Base-by-base conservation (phyloP, 2,888 invertebrate species). In the Nemurella pictetii region DNA sequence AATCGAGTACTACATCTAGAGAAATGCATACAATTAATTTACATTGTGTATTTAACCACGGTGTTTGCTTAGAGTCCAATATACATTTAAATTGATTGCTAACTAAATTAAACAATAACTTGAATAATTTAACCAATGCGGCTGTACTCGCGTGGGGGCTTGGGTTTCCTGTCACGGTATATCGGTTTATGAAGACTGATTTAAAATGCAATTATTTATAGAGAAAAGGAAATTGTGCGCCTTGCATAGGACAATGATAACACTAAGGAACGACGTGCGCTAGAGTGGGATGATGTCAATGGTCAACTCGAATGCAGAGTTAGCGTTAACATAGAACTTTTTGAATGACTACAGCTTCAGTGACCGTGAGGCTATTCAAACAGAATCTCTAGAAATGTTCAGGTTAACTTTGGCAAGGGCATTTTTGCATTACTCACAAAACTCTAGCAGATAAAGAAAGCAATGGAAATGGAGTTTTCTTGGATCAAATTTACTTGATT, bases 51-150 rank as follows among this genome's bases (percentile, higher is more conserved):
- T 75, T 75, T 75, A 26, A 75, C 75, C 27, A 75, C n/a, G n/a
- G 28, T 75, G 75, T 75, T 75, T 75, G n/a, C 28, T 75, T 75
- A 75, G 75, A 55, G 55, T 55, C 55, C 55, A 55, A 55, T 55
- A 20, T 55, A 20, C 55, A 55, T 55, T 55, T 55, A 20, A 55
- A 55, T 55, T 55, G 55, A 55, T 55, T 55, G 55, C 55, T 55
- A 55, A 55, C 15, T 55, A 55, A 55, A 55, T 55, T 55, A 55
- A 55, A 55, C 55, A 55, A 55, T 55, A 20, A 20, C 55, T 55
- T 55, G 55, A 55, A 15, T 55, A 55, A 55, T 55, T 55, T 15
- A 55, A 15, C 9, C 55, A 2, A 55, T 55, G 55, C 20, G 55
- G 55, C 55, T 7, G 55, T 20, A 7, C 20, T 55, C 55, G 12